phyloP scores from a whole-genome alignment of 2,113 vertebrate genomes.

The Equus przewalskii region DNA sequence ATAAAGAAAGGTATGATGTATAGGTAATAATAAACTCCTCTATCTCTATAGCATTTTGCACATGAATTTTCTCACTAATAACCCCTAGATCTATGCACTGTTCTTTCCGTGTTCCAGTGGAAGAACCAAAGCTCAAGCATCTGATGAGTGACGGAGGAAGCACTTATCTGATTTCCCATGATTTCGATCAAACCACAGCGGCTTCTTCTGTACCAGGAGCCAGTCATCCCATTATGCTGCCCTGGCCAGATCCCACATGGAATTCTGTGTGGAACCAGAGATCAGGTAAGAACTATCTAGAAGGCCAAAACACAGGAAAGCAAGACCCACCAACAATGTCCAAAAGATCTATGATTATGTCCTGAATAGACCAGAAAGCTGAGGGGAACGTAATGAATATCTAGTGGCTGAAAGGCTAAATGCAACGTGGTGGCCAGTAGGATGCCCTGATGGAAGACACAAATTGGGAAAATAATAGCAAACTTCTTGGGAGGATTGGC shows the following conservation, averaged over 20 bases:
- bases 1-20: background rate
- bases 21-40: background rate
- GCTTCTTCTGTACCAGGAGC: background rate
- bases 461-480: background rate
- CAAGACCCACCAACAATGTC: background rate
- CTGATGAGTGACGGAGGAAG: no score
- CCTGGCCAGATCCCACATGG: background rate
- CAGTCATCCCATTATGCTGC: fast-evolving
- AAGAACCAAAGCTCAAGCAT: background rate
- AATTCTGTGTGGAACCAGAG: background rate
- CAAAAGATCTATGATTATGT: background rate
- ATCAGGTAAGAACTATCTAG: background rate
- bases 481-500: background rate
- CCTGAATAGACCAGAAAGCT: background rate
- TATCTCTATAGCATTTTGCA: background rate
- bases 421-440: background rate
- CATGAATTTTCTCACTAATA: background rate
- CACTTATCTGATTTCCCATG: background rate
- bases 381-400: background rate
- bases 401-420: background rate
- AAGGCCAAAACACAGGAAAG: background rate
- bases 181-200: background rate
- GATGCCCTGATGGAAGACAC: background rate
- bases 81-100: background rate
- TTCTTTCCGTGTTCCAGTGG: background rate